phyloP scores from a whole-genome alignment of 1,140 invertebrate species.

The Lordiphosa clarofinis region DNA sequence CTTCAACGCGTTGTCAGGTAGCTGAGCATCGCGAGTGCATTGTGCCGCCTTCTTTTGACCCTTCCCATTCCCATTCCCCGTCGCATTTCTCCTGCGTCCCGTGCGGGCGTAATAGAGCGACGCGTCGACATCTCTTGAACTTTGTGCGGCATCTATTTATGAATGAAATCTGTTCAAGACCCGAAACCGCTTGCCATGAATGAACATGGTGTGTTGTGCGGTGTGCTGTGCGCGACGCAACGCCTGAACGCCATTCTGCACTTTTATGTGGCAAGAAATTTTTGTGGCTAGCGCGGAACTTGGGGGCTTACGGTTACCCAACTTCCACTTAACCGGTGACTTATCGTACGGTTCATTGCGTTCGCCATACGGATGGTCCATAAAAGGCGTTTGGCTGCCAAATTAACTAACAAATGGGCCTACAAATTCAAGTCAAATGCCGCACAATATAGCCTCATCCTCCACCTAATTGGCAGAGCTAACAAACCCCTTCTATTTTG shows the following conservation, averaged over 20 bases:
- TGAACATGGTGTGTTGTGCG: conserved; percentile 18
- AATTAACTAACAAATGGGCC: conserved; percentile 39
- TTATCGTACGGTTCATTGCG: conserved; percentile 37
- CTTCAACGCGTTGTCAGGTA: conserved; percentile 30
- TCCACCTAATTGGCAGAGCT: conserved; percentile 6
- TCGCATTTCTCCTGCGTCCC: not conserved
- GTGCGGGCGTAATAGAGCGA: conserved; percentile 20
- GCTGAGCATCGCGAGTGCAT: conserved; percentile 5
- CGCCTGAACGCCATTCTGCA: conserved; percentile 25
- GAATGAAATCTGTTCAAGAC: conserved; percentile 44
- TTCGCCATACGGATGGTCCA: conserved; percentile 8
- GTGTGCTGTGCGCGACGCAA: conserved; percentile 1
- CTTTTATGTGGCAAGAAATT: conserved; percentile 28
- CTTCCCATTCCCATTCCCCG: conserved; percentile 2
- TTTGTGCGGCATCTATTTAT: conserved; percentile 46
- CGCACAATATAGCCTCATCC: not conserved
- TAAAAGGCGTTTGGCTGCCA: conserved; percentile 25
- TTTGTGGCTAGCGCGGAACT: conserved; percentile 5
- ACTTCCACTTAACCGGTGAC: conserved; percentile 3
- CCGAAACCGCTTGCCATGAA: conserved; percentile 34
- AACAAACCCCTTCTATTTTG: conserved; percentile 15
- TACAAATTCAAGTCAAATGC: conserved; percentile 17
- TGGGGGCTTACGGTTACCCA: conserved; percentile 8
- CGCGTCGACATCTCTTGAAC: conserved; percentile 34
- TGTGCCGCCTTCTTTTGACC: not conserved